Evolutionary conservation across 2,113 vertebrate species (phyloP), one percentile per base, ranked within the genome.

Genomic region (Orcinus orca): DNA sequence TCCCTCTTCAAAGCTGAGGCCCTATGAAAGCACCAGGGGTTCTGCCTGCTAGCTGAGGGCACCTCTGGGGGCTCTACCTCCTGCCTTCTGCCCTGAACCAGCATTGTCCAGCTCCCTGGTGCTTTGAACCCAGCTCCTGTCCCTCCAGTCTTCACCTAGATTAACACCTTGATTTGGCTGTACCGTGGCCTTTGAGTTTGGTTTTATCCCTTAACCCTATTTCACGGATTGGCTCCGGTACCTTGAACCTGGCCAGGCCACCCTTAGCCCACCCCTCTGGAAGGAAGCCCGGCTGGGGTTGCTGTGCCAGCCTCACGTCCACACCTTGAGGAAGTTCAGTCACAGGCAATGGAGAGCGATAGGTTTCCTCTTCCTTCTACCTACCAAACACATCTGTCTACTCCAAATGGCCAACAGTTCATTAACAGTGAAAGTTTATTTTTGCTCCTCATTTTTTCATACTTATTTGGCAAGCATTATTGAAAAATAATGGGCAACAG

Each of bases 161-260:
- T 65, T 47, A 81, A 84, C 20, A 80, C 41, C 53, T 93, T 91
- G 58, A 85, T 83, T 68, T 33, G 31, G 47, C 47, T 31, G 29
- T 44, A 67, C 38, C 44, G 25, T 23, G 62, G 15, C 20, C 29
- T 87, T 58, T 80, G 50, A 36, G 8, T 82, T 68, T 44, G n/a
- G 47, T n/a, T 95, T 88, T 73, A 53, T 58, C 82, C 74, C 62
- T 95, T 90, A 93, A 68, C 80, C 47, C 71, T 70, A 25, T 76
- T 77, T 92, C 93, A 65, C 60, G 25, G 73, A 17, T 50, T 36
- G 23, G 62, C 63, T 74, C 73, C 26, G 86, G 67, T 9, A 68
- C 44, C 33, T 36, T 21, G 14, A 53, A 65, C 44, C 12, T 33
- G 20, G 80, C 74, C 82, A 90, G 21, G 58, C n/a, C 18, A 50